Evolutionary conservation across 2,888 invertebrate genomes (phyloP), one percentile per base, ranked within the genome.

Genomic region (Epirrita christyi): DNA sequence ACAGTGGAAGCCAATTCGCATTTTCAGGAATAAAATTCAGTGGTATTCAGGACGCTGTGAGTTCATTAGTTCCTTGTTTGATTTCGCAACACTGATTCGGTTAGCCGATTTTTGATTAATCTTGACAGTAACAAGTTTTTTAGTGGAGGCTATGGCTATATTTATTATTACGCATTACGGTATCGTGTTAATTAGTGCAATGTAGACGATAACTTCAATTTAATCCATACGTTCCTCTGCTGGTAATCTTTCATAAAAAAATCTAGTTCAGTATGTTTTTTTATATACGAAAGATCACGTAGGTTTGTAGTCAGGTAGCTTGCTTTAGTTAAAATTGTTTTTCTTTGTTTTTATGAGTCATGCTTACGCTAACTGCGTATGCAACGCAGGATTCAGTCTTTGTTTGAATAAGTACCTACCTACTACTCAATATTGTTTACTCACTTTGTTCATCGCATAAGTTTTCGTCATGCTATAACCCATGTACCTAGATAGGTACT

Each of bases 131-230:
- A 60, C 58, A 61, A 65, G 59, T 67, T 59, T 64, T 63, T 55
- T 53, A 60, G 67, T 63, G 65, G 65, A 65, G 70, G 56, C 70
- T 69, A 63, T 61, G 50, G 60, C 27, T 14, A 43, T 37, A 32
- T 45, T 47, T 55, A 34, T 40, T 58, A 43, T 43, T 48, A 40
- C 50, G 61, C 57, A 61, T 63, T 51, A 65, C 59, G 6, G 15
- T 62, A 56, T 10, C 13, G 58, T n/a, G 59, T 47, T 68, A 1
- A 6, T 10, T 69, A 64, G 66, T 74, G 75, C 68, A 79, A 78
- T 15, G 44, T 45, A 38, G 34, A 54, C 58, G 51, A 56, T 66
- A 55, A 58, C 49, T 70, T 72, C 68, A 54, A 71, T 69, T 73
- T 68, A 61, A 65, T 66, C 70, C 62, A 63, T 56, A 64, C 68